phyloP scores from a whole-genome alignment of 1,140 invertebrate species.

The Conus betulinus region DNA sequence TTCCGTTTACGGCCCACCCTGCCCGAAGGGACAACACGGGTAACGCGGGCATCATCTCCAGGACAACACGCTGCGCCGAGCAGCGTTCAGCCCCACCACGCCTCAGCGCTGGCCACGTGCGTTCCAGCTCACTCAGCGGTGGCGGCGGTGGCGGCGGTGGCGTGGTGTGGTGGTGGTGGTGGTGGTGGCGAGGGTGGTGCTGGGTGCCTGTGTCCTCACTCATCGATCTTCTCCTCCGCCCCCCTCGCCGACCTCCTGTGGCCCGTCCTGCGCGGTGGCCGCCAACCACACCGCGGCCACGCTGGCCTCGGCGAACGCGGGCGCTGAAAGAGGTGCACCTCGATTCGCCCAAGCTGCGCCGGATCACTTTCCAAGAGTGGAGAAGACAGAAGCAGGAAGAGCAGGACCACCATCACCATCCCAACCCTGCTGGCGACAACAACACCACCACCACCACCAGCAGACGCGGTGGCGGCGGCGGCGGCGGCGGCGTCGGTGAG shows the following conservation, averaged over 20 bases:
- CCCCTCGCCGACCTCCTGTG: neutral
- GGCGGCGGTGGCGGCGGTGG: neutral
- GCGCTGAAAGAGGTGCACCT: constrained; percentile 18
- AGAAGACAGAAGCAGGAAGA: constrained; percentile 8
- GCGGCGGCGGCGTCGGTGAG: neutral
- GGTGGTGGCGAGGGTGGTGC: neutral
- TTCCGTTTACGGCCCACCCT: constrained; percentile 29
- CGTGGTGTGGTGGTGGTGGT: neutral
- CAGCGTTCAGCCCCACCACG: constrained; percentile 33
- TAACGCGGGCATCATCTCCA: neutral
- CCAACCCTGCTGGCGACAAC: neutral
- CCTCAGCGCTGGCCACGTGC: neutral
- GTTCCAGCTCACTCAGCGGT: no score
- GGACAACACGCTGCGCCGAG: constrained; percentile 9
- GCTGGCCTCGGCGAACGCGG: constrained; percentile 23
- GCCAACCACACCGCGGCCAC: neutral
- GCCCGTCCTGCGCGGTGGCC: neutral
- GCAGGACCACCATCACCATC: neutral
- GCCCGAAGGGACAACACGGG: neutral
- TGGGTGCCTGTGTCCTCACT: neutral
- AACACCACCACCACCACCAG: neutral
- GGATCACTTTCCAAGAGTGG: constrained; percentile 36
- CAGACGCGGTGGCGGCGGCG: neutral
- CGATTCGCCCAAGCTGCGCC: constrained; percentile 18
- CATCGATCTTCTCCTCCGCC: neutral